Base-by-base conservation (phyloP, 2,797 vertebrate species). In the Pelodytes ibericus region DNA sequence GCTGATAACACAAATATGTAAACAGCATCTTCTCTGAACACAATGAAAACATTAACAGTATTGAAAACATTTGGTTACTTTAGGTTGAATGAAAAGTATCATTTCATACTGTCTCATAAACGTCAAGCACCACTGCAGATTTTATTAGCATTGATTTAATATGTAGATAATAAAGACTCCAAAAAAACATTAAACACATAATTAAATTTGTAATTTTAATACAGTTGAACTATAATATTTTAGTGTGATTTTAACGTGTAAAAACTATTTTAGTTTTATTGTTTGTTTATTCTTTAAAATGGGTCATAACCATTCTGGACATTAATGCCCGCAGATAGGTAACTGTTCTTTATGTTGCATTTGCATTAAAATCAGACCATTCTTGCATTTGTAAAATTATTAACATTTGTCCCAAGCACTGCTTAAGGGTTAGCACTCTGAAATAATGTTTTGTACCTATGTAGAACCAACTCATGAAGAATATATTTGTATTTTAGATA, bases 1-100 rank as follows among this genome's bases (percentile, higher is more conserved):
- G 27, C 9, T 61, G 7, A 60, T 27, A 22, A 22, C 59, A 39
- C 39, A 66, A 66, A 58, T 59, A 58, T 58, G 56, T 57, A 65
- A 58, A 68, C 22, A 13, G 36, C 11, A 47, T n/a, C 36, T 39
- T 8, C 7, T 8, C 11, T 47, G 44, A 47, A 47, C 44, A 33
- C 63, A n/a, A 67, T 33, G 60, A 47, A 47, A 47, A 13, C 18
- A 47, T 13, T 15, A 15, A 47, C 44, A 47, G 11, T 47, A 4
- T 13, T 15, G 18, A 47, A 47, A 47, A 16, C 2, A 47, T 47
- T 11, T 47, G 16, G 44, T 47, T 47, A 47, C 18, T 47, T 47
- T 47, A 47, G 16, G 44, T 16, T 15, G 44, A 47, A 47, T 16
- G 16, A 47, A 47, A 47, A 16, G 16, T 47, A 47, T 47, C 16